phyloP scores from a whole-genome alignment of 2,888 invertebrate genomes.

The Erynnis tages region DNA sequence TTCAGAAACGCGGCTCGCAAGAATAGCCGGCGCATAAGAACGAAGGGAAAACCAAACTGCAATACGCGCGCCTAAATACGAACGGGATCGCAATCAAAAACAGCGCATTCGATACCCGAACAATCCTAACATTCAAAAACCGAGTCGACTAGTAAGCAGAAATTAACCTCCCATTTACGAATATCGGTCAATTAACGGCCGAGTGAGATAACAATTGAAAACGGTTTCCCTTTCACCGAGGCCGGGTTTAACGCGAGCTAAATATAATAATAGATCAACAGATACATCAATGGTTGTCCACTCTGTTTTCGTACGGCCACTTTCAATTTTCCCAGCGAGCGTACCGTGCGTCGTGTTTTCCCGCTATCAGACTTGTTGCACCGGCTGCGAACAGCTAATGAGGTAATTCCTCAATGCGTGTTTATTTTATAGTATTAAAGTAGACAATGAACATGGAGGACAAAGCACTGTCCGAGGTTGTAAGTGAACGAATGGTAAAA shows the following conservation, averaged over 20 bases:
- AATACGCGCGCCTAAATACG: conserved; percentile 24
- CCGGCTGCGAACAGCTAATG: background rate
- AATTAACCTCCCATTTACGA: conserved; percentile 73
- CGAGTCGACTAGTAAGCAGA: conserved; percentile 26
- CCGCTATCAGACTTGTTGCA: conserved; percentile 3
- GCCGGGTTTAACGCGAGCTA: conserved; percentile 60
- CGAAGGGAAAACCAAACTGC: conserved; percentile 9
- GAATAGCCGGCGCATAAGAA: conserved; percentile 9
- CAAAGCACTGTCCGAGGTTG: no score
- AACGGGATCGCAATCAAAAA: conserved; percentile 26
- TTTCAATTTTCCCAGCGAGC: conserved; percentile 66
- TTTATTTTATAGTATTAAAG: no score
- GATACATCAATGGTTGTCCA: conserved; percentile 69
- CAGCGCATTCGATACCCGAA: conserved; percentile 24
- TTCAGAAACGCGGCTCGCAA: conserved; percentile 7
- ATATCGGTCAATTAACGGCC: conserved; percentile 67
- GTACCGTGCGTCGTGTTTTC: conserved; percentile 14
- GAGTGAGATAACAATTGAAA: conserved; percentile 75
- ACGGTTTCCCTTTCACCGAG: conserved; percentile 71
- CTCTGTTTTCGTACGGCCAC: conserved; percentile 62
- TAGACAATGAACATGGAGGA: no score
- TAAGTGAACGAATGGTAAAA: no score
- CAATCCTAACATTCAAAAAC: conserved; percentile 28
- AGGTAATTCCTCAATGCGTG: no score
- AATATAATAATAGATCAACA: conserved; percentile 77